These are phyloP conservation scores for Ruditapes philippinarum DNA, from an alignment of 1,140 invertebrate species.

Conservation along the genomic window DNA sequence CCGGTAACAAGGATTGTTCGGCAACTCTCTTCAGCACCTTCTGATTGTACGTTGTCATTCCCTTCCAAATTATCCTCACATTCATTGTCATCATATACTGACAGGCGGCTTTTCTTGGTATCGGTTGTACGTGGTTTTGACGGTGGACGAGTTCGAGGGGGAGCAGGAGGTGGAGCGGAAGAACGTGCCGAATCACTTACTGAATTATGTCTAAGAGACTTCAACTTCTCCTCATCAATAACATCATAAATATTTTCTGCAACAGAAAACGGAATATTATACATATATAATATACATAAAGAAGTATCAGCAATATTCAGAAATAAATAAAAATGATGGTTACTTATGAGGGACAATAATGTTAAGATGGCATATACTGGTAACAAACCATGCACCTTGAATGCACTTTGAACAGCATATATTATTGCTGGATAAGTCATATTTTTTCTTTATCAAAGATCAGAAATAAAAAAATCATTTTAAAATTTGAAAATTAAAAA, in stretches of 20 bases:
- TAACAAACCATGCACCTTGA: no score
- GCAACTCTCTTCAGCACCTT: neutral
- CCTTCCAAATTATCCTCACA: neutral
- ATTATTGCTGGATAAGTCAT: no score
- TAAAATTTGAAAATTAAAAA: no score
- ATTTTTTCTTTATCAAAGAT: no score
- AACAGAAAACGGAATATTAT: no score
- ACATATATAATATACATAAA: no score
- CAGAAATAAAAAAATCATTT: no score
- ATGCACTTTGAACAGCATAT: no score
- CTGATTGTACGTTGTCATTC: neutral
- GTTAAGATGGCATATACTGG: no score
- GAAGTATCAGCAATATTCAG: no score
- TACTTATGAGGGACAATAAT: no score
- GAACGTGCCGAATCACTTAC: neutral
- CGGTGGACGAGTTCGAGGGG: neutral
- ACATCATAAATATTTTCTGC: constrained; percentile 6
- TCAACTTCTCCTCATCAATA: neutral
- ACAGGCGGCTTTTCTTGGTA: neutral
- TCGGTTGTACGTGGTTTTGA: neutral
- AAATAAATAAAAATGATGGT: no score
- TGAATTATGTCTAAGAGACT: neutral
- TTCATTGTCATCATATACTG: neutral
- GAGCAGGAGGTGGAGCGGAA: neutral
- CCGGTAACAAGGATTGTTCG: constrained; percentile 12